Conservation (phyloP, 2,888 invertebrate species). For the Osmoderma eremita region DNA sequence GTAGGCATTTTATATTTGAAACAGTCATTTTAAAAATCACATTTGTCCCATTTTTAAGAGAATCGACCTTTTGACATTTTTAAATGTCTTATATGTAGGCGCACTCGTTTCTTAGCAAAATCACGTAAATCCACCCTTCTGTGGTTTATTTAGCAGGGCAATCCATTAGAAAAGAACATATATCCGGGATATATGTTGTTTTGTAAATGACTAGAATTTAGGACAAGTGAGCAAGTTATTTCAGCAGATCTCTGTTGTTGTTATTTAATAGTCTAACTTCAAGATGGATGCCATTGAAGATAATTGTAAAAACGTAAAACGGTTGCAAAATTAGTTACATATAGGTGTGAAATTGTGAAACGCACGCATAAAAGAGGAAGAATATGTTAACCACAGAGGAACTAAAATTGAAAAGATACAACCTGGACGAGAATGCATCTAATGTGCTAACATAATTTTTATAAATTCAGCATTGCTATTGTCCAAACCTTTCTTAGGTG, state of each 20-base stretch:
- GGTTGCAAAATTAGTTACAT: not conserved
- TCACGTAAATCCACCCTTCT: not conserved
- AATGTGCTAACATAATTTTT: conserved; percentile 10
- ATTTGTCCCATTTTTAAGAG: too few relatives aligned
- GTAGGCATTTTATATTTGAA: too few relatives aligned
- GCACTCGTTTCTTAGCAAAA: not conserved
- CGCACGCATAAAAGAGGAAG: too few relatives aligned
- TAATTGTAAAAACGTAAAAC: too few relatives aligned
- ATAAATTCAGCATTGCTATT: not conserved
- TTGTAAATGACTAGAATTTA: too few relatives aligned
- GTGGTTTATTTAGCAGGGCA: not conserved
- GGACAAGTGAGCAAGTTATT: not conserved
- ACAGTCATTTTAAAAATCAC: too few relatives aligned
- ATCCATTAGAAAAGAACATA: conserved; percentile 1
- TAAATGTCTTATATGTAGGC: too few relatives aligned
- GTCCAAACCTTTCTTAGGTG: not conserved
- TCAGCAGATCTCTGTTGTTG: conserved; percentile 1
- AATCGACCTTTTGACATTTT: too few relatives aligned
- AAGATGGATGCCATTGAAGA: not conserved
- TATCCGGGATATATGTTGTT: too few relatives aligned
- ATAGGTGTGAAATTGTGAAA: too few relatives aligned
- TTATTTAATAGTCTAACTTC: not conserved
- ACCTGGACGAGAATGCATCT: not conserved
- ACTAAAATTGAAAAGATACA: not conserved
- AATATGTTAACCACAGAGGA: not conserved